These are phyloP conservation scores for Nomada lathburiana DNA, from an alignment of 2,888 invertebrate genomes.

Conservation along the genomic window DNA sequence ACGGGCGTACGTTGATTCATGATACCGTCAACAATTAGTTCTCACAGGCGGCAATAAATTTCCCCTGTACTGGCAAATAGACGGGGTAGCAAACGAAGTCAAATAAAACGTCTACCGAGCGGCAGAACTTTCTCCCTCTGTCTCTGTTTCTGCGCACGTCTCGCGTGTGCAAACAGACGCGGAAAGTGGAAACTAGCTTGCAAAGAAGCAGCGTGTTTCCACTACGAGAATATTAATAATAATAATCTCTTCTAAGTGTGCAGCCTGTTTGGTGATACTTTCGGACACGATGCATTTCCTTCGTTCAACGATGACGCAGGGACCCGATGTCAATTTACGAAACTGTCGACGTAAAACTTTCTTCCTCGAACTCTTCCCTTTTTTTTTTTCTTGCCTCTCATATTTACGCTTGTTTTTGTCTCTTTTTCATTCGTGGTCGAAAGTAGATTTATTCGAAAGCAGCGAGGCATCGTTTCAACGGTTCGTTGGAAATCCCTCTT, in stretches of 20 bases:
- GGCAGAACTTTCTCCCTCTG: slow-evolving; percentile 1
- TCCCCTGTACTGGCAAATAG: slow-evolving; percentile 7
- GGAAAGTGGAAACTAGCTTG: background rate
- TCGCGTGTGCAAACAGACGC: slow-evolving; percentile 25
- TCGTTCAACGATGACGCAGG: too few species aligned
- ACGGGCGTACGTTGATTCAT: slow-evolving; percentile 46
- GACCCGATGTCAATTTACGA: too few species aligned
- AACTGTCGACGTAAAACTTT: background rate
- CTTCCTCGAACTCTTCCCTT: too few species aligned
- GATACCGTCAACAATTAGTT: slow-evolving; percentile 53
- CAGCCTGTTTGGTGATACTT: slow-evolving; percentile 5
- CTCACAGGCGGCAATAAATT: slow-evolving; percentile 46
- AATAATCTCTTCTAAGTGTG: background rate
- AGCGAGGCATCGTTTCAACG: background rate
- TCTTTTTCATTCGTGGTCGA: background rate
- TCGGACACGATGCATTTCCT: background rate
- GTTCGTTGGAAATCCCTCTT: background rate
- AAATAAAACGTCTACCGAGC: slow-evolving; percentile 27
- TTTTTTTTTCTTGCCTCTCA: too few species aligned
- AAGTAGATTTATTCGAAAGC: slow-evolving; percentile 32
- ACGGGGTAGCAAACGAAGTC: slow-evolving; percentile 25
- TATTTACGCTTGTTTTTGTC: background rate
- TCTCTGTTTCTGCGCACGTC: background rate
- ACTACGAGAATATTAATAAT: background rate
- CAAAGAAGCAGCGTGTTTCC: slow-evolving; percentile 11